These are phyloP conservation scores for Paraescarpia echinospica DNA, from an alignment of 1,140 invertebrate species.

Conservation along the genomic window DNA sequence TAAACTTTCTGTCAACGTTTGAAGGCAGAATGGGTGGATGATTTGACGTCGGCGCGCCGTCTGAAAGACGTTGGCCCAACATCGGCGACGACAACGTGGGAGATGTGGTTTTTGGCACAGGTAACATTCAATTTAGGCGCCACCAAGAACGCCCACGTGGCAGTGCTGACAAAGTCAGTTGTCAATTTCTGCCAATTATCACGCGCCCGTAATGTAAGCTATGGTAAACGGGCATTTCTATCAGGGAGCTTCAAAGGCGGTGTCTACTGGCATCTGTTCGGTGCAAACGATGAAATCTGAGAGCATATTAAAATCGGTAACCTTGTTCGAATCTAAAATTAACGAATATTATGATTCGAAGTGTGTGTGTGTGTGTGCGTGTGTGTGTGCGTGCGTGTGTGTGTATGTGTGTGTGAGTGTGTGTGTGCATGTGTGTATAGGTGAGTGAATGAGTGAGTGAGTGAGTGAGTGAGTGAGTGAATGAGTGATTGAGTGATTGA, in stretches of 20 bases:
- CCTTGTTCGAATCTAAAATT: background rate
- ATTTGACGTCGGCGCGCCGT: background rate
- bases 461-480: background rate
- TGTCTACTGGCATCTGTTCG: constrained; percentile 13
- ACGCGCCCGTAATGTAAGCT: constrained; percentile 22
- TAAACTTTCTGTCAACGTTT: background rate
- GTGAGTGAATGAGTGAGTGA: background rate
- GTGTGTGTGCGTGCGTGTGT: background rate
- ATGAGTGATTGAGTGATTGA: background rate
- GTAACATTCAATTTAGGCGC: constrained; percentile 19
- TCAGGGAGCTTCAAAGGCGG: background rate
- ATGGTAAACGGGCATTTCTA: background rate
- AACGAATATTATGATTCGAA: background rate
- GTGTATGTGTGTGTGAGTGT: background rate
- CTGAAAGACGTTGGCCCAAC: background rate
- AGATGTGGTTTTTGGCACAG: background rate
- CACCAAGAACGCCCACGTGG: background rate
- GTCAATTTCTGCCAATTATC: constrained; percentile 22
- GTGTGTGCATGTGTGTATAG: background rate
- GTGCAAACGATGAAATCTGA: background rate
- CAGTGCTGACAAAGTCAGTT: constrained; percentile 14
- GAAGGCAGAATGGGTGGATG: background rate
- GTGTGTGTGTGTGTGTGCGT: background rate
- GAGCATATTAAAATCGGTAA: background rate
- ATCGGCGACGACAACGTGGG: background rate